Base-by-base conservation (phyloP, 2,888 invertebrate species). In the Cataglyphis livida region DNA sequence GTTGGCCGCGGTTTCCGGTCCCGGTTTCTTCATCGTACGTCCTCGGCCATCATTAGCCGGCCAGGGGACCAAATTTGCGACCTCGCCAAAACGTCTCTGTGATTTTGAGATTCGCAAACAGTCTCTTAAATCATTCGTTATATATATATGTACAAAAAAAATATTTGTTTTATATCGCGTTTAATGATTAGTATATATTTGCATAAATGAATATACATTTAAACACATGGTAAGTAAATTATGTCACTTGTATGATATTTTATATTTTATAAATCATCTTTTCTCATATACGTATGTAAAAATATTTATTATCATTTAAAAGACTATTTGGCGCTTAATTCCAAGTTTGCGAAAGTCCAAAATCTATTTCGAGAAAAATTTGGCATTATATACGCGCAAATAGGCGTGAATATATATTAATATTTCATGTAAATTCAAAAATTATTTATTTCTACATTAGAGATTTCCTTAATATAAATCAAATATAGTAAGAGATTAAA, bases 1-100 rank as follows among this genome's bases (percentile, higher is more conserved):
- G 92, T 92, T 91, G 92, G 89, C 87, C 89, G 91, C 90, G 92
- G 92, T 93, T 93, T 93, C 93, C 93, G 93, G 93, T 92, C 90
- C 87, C 85, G 83, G 86, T 88, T 87, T 88, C 87, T 89, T 89
- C 86, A 84, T 86, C 83, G 82, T 78, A 74, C 76, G 65, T 81
- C 82, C 81, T 71, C 65, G 85, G 85, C 85, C 90, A 85, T 92
- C 91, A 92, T 93, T 92, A 92, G 87, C 87, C 82, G 78, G 87
- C 83, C 71, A 74, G 88, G 79, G 74, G 79, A 83, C 81, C 59
- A 71, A 81, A 85, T 88, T 88, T 74, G 82, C 87, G 71, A 90
- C 71, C 84, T 76, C 51, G 59, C 79, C 61, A 32, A 70, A 66
- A 82, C 68, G 59, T 44, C 74, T 68, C 25, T 70, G 32, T 41